Evolutionary conservation across 2,113 vertebrate species (phyloP).

Genomic region (Podarcis muralis): DNA sequence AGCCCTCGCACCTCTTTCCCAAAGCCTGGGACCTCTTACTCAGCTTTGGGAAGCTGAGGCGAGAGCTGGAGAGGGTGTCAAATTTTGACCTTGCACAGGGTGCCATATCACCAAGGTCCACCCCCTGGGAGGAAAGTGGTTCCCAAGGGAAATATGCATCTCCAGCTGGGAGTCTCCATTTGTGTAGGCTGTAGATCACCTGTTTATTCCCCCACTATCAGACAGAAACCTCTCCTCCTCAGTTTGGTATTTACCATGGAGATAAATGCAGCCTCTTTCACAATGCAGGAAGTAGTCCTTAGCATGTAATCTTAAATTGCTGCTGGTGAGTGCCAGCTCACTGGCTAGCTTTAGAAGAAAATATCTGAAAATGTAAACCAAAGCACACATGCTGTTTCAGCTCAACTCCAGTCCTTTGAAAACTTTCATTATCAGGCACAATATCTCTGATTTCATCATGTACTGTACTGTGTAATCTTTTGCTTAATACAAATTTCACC

Average conservation of each 20-base stretch:
- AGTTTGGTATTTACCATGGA: background rate
- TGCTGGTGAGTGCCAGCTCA: background rate
- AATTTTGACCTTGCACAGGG: no score
- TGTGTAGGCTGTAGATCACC: background rate
- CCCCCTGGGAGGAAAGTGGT: background rate
- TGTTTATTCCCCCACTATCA: background rate
- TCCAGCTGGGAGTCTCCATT: background rate
- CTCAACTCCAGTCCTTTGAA: background rate
- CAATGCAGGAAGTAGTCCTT: background rate
- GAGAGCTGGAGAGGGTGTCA: no score
- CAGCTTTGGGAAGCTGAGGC: no score
- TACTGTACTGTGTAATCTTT: background rate
- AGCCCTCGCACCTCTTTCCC: no score
- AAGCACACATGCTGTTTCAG: background rate
- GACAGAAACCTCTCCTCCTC: background rate
- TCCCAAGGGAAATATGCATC: background rate
- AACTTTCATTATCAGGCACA: slow-evolving; percentile 13
- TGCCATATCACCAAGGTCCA: no score
- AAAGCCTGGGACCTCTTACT: no score
- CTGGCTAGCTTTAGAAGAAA: background rate
- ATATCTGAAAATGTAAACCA: background rate
- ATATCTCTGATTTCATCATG: background rate
- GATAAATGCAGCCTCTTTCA: background rate
- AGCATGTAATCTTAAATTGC: background rate
- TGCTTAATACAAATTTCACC: slow-evolving; percentile 22